These are phyloP conservation scores for Hemiprocne comata DNA, from an alignment of 2,113 vertebrate genomes.

Conservation along the genomic window DNA sequence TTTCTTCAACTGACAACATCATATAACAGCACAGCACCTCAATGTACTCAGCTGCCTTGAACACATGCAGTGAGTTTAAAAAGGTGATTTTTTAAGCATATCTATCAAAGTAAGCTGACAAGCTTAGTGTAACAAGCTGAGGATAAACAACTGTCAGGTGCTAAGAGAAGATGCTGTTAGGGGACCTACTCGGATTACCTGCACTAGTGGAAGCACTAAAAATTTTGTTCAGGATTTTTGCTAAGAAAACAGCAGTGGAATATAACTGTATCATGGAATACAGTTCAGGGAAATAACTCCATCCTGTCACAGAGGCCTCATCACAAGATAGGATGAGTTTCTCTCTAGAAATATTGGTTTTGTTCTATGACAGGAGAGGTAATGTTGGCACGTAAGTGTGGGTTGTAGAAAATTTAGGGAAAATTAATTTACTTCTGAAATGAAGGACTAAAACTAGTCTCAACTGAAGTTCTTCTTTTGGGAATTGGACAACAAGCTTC, in stretches of 20 bases:
- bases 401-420: not conserved
- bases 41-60: not conserved
- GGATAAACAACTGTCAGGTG: not conserved
- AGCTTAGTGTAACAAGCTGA: not conserved
- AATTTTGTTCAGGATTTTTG: not conserved
- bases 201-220: not conserved
- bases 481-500: not conserved
- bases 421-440: not conserved
- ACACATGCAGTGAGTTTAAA: not conserved
- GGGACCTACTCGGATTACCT: not conserved
- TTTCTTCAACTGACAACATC: not conserved
- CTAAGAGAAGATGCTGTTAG: fast-evolving
- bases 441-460: not conserved
- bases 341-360: not conserved
- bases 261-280: too few species aligned
- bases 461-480: not conserved
- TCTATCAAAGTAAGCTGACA: not conserved
- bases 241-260: not conserved
- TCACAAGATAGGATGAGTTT: not conserved
- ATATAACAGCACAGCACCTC: not conserved
- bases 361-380: not conserved
- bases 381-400: not conserved
- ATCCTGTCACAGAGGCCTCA: not conserved
- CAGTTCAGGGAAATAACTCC: not conserved
- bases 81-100: not conserved